phyloP scores from a whole-genome alignment of 1,140 invertebrate genomes.

The Leguminivora glycinivorella region DNA sequence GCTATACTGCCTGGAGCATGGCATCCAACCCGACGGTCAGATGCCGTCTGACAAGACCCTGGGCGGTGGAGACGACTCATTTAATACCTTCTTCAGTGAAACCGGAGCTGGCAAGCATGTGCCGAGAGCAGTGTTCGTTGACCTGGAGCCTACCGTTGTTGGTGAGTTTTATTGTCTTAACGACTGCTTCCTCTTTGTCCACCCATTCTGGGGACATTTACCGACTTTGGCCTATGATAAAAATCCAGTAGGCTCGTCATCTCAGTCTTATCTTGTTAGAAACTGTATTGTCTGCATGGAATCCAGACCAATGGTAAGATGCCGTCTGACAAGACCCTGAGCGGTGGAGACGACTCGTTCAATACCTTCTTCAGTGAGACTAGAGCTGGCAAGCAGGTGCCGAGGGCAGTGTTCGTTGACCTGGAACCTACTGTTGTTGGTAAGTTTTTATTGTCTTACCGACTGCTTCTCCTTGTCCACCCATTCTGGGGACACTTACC shows the following conservation, averaged over 20 bases:
- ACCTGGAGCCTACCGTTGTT: slow-evolving; percentile 88
- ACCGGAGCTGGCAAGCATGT: slow-evolving; percentile 88
- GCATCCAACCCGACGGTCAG: slow-evolving; percentile 92
- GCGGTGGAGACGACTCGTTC: slow-evolving; percentile 87
- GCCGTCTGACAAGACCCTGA: slow-evolving; percentile 86
- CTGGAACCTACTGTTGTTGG: slow-evolving; percentile 80
- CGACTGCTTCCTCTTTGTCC: too few species aligned
- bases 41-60: slow-evolving; percentile 88
- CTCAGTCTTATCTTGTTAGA: too few species aligned
- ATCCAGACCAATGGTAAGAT: slow-evolving; percentile 93
- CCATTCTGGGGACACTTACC: too few species aligned
- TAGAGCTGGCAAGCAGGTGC: slow-evolving; percentile 86
- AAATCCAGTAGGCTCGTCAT: too few species aligned
- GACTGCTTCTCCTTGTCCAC: too few species aligned
- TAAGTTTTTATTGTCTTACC: too few species aligned
- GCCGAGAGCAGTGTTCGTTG: slow-evolving; percentile 83
- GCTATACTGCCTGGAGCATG: slow-evolving; percentile 93
- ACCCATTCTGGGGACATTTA: too few species aligned
- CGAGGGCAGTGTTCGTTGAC: slow-evolving; percentile 83
- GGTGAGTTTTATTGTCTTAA: too few species aligned
- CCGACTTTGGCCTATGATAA: too few species aligned
- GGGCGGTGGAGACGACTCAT: slow-evolving; percentile 86
- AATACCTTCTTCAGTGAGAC: slow-evolving; percentile 92
- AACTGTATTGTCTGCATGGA: slow-evolving; percentile 93
- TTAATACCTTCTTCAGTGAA: slow-evolving; percentile 92